Percentiles rank a stretch among this genome's conserved stretches.
phyloP scores from a whole-genome alignment of 53 echinoderm and acorn worm genomes.

The Crossaster papposus region DNA sequence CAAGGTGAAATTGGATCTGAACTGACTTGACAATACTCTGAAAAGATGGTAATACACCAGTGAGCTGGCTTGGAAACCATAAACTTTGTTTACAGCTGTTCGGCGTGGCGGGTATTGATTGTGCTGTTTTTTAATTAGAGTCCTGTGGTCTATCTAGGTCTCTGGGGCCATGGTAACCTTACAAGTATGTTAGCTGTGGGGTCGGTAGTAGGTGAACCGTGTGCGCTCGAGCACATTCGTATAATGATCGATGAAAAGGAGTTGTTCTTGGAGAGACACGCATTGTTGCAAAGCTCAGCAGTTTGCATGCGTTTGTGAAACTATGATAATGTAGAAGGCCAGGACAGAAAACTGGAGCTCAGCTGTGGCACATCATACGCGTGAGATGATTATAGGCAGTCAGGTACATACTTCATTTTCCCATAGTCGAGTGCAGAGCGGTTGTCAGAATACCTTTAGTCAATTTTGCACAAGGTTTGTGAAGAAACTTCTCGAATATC shows the following conservation, averaged over 20 bases:
- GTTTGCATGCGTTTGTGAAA: background rate
- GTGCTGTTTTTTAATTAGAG: slow-evolving; percentile 18
- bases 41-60: no score
- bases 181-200: background rate
- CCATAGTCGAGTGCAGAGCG: background rate
- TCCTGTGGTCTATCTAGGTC: background rate
- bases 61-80: background rate
- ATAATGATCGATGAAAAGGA: background rate
- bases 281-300: background rate
- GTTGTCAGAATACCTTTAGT: background rate
- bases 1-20: slow-evolving; percentile 4
- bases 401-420: background rate
- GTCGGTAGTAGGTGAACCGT: background rate
- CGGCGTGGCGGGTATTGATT: background rate
- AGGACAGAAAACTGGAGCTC: background rate
- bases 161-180: slow-evolving; percentile 1
- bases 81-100: slow-evolving; percentile 8
- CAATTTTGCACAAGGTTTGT: background rate
- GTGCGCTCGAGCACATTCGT: background rate
- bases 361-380: background rate
- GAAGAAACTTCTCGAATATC: background rate
- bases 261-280: background rate
- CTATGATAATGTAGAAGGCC: background rate
- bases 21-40: background rate
- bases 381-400: background rate